Conservation (phyloP, 1,140 invertebrate genomes). For the Dysdera silvatica region DNA sequence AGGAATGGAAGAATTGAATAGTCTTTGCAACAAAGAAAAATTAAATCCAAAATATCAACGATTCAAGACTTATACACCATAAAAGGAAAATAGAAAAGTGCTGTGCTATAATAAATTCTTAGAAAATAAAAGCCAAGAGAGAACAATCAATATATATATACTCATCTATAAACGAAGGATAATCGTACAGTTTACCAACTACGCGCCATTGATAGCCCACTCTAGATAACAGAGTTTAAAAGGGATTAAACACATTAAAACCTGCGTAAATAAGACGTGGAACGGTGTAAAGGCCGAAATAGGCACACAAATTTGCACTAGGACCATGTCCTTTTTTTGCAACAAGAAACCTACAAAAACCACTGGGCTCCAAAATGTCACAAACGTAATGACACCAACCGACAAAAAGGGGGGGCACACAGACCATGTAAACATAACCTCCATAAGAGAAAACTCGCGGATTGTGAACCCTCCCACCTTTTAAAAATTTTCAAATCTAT, state of each 20-base stretch:
- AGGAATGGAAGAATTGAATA: constrained; percentile 14
- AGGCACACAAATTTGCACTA: constrained; percentile 25
- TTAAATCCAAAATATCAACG: constrained; percentile 12
- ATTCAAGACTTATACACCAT: constrained; percentile 8
- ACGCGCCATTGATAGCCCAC: constrained; percentile 2
- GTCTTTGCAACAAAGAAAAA: neutral
- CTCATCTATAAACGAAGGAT: too few relatives aligned
- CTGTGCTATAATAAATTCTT: constrained; percentile 13
- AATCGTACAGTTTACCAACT: neutral
- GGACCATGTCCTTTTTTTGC: constrained; percentile 18
- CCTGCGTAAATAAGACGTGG: neutral
- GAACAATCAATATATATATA: neutral
- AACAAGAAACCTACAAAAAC: constrained; percentile 28
- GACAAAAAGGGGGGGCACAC: too few relatives aligned
- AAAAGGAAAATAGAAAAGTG: constrained; percentile 17
- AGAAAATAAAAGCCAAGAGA: constrained; percentile 6
- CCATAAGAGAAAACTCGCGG: neutral
- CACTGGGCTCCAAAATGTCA: constrained; percentile 24
- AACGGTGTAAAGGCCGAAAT: constrained; percentile 5
- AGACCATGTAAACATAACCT: too few relatives aligned
- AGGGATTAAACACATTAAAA: constrained; percentile 14
- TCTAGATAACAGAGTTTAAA: neutral
- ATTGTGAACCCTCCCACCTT: constrained; percentile 19
- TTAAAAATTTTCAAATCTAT: constrained; percentile 7
- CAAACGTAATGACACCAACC: constrained; percentile 14